These are phyloP conservation scores for Malthinus seriepunctatus DNA, from an alignment of 2,888 invertebrate species.

Conservation along the genomic window DNA sequence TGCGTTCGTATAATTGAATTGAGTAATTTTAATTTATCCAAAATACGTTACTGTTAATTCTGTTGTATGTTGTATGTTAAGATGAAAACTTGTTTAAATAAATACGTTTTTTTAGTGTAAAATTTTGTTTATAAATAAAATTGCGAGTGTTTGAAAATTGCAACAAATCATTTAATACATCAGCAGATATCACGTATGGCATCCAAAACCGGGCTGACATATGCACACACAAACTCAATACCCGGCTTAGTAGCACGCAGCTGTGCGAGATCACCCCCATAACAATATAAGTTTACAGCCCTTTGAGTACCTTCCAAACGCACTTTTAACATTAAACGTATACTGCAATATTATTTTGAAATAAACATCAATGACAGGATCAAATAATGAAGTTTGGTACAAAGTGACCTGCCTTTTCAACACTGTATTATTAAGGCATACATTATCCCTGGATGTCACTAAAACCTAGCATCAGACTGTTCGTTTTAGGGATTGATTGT, in stretches of 20 bases:
- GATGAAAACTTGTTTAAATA: too few relatives aligned
- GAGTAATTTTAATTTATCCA: constrained; percentile 15
- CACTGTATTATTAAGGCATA: constrained; percentile 56
- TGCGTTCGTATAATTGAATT: constrained; percentile 11
- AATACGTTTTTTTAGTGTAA: too few relatives aligned
- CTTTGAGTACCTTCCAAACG: background rate
- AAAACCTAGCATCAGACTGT: constrained; percentile 38
- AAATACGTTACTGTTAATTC: background rate
- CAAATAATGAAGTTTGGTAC: constrained; percentile 56
- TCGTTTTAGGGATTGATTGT: constrained; percentile 19
- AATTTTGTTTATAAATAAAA: background rate
- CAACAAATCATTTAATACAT: constrained; percentile 51
- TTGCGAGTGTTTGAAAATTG: constrained; percentile 34
- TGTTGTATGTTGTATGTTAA: background rate
- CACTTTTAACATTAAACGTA: background rate
- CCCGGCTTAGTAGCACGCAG: constrained; percentile 50
- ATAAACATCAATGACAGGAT: constrained; percentile 48
- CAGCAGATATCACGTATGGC: constrained; percentile 43
- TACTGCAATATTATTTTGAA: constrained; percentile 41
- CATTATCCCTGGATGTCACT: constrained; percentile 53
- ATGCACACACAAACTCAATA: constrained; percentile 52
- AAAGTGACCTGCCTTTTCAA: constrained; percentile 58
- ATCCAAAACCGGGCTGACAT: constrained; percentile 51
- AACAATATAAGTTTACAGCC: constrained; percentile 41
- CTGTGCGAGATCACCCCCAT: constrained; percentile 49